Conservation (phyloP, 2,797 vertebrate species). For the Heterohyrax brucei region DNA sequence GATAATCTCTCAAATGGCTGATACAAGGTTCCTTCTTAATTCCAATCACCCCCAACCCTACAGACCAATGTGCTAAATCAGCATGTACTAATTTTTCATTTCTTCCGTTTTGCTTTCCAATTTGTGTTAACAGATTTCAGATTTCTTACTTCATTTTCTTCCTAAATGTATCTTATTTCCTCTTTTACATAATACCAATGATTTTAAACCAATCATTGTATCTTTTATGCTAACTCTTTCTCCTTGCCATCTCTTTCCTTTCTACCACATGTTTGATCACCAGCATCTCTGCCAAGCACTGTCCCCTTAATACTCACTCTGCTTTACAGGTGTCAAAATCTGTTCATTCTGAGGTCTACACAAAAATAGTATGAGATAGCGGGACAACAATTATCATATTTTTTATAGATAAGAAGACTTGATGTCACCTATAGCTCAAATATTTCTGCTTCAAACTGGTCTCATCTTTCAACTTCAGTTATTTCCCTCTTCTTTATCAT, state of each 20-base stretch:
- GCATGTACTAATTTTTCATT: conserved; percentile 4
- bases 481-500: neutral
- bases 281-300: conserved; percentile 32
- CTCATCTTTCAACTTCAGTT: conserved; percentile 34
- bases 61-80: conserved; percentile 20
- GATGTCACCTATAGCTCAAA: conserved; percentile 8
- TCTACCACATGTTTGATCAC: conserved; percentile 19
- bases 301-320: neutral
- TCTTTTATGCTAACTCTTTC: neutral
- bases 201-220: neutral
- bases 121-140: conserved; percentile 26
- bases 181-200: neutral
- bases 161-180: neutral
- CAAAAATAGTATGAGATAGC: conserved; percentile 34
- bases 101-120: neutral
- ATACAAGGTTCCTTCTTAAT: conserved; percentile 15
- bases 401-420: conserved; percentile 17
- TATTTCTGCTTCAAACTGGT: conserved; percentile 36
- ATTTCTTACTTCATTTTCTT: conserved; percentile 13
- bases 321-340: neutral
- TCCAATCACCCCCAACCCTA: conserved; percentile 32
- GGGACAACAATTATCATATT: conserved; percentile 1
- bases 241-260: conserved; percentile 14
- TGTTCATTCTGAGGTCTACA: neutral
- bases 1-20: conserved; percentile 54